Evolutionary conservation across 2,797 vertebrate genomes (phyloP).

Genomic region (Pitangus sulphuratus): DNA sequence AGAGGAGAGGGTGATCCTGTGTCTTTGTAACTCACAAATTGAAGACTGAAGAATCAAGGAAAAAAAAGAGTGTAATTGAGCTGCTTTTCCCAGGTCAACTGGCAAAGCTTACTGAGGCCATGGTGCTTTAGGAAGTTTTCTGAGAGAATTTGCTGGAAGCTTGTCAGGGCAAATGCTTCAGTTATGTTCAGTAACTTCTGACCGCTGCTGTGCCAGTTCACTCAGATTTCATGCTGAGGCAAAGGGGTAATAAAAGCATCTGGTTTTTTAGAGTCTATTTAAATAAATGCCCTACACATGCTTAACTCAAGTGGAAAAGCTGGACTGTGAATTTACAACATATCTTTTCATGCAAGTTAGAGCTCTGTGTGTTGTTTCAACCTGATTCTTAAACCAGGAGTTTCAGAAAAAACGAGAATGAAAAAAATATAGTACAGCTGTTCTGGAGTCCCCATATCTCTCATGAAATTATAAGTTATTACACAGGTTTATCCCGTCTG

Average conservation of each 20-base stretch:
- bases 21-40: background rate
- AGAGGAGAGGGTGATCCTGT: accelerated
- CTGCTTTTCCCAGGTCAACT: background rate
- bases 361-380: background rate
- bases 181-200: background rate
- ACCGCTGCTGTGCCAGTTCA: background rate
- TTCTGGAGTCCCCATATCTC: background rate
- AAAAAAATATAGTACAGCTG: background rate
- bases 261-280: background rate
- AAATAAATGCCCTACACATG: background rate
- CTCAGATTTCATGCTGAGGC: background rate
- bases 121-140: background rate
- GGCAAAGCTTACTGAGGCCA: background rate
- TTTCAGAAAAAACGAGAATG: background rate
- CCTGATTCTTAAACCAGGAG: background rate
- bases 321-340: background rate
- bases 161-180: background rate
- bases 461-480: background rate
- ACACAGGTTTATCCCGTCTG: background rate
- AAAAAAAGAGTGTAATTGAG: background rate
- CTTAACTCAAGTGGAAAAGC: background rate
- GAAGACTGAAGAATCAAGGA: background rate
- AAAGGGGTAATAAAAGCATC: background rate
- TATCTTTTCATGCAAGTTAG: background rate
- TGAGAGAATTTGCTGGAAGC: background rate